A percentile compares a stretch with the other conserved stretches of the same genome.
Conservation (phyloP, 2,888 invertebrate genomes). For the Volucella inanis region DNA sequence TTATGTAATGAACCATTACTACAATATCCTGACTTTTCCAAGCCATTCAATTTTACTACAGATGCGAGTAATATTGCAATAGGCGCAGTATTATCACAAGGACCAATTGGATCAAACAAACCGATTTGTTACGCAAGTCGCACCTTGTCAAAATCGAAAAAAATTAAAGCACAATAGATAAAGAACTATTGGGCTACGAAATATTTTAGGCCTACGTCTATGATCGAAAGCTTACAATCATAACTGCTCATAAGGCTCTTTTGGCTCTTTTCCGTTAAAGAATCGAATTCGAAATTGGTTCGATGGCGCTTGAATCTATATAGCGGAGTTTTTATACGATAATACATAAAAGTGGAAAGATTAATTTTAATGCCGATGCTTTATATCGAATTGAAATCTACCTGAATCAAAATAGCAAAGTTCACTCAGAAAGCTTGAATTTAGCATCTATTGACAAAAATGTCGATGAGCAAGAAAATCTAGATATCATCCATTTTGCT, state of each 20-base stretch:
- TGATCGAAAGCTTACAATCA: constrained; percentile 7
- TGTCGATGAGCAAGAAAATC: constrained; percentile 6
- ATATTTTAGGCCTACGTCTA: constrained; percentile 6
- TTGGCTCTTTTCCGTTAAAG: constrained; percentile 32
- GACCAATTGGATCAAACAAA: constrained; percentile 48
- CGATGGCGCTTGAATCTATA: constrained; percentile 66
- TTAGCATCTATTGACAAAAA: constrained; percentile 10
- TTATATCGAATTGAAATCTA: constrained; percentile 17
- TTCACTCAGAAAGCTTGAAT: background rate
- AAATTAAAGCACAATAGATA: constrained; percentile 12
- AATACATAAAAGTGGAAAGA: constrained; percentile 69
- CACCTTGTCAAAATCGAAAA: constrained; percentile 26
- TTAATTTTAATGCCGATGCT: constrained; percentile 71
- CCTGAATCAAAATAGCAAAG: no score
- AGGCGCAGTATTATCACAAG: constrained; percentile 38
- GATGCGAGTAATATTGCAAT: constrained; percentile 45
- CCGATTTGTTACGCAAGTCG: background rate
- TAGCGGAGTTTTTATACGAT: constrained; percentile 74
- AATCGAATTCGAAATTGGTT: constrained; percentile 20
- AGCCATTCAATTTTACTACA: constrained; percentile 40
- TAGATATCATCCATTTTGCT: background rate
- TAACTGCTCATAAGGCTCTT: constrained; percentile 46
- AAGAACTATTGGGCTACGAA: constrained; percentile 23
- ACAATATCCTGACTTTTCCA: constrained; percentile 15
- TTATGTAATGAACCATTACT: constrained; percentile 53